These are phyloP conservation scores for Bos taurus DNA, from an alignment of 2,113 vertebrate species.

Conservation along the genomic window DNA sequence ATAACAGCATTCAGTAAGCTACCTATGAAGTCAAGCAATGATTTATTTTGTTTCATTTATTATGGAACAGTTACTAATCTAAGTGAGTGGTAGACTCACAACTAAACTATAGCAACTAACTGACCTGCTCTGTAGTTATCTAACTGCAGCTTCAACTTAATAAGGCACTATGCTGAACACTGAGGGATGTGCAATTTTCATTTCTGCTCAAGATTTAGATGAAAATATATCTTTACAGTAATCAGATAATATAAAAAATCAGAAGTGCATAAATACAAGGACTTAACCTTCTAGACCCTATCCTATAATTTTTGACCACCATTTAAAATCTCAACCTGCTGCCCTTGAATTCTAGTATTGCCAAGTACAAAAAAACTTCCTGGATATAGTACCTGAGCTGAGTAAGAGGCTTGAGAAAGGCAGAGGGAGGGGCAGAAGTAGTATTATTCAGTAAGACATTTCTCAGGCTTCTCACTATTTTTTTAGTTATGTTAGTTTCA, in stretches of 20 bases:
- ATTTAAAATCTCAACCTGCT: background rate
- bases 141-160: background rate
- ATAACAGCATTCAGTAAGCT: conserved; percentile 2
- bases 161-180: background rate
- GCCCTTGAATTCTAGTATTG: background rate
- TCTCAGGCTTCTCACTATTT: background rate
- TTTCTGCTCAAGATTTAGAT: background rate
- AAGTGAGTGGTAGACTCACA: background rate
- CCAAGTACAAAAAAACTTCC: background rate
- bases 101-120: background rate
- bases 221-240: background rate
- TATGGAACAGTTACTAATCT: conserved; percentile 16
- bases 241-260: conserved; percentile 7
- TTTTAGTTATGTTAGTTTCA: background rate
- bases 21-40: conserved; percentile 8
- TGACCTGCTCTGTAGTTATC: background rate
- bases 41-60: conserved; percentile 42
- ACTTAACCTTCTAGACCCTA: background rate
- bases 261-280: background rate
- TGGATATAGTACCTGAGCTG: background rate
- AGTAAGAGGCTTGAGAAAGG: background rate
- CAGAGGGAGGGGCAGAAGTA: background rate
- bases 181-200: background rate
- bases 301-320: background rate
- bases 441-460: background rate